Percentiles rank a stretch among this genome's conserved stretches.
These are phyloP conservation scores for rabbit (Oryctolagus cuniculus) DNA, from an alignment of 2,113 vertebrate species.

Conservation along the genomic window DNA sequence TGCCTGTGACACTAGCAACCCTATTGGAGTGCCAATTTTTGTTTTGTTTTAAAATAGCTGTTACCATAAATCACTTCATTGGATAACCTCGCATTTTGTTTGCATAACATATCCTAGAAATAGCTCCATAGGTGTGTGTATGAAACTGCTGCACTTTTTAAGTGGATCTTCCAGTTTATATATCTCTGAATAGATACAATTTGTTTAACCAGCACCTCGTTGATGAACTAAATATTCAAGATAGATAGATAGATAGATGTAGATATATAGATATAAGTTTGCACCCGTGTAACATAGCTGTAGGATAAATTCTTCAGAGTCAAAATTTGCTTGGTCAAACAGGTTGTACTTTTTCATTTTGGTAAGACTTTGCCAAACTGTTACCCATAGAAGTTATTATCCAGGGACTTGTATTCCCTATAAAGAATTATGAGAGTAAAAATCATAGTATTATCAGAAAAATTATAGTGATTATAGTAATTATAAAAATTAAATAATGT, in stretches of 20 bases:
- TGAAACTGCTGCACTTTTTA: not conserved
- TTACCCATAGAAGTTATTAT: not conserved
- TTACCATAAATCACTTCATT: not conserved
- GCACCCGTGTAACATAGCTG: not conserved
- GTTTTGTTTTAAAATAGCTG: too few species aligned
- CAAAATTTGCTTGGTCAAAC: not conserved
- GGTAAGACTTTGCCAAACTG: conserved; percentile 37
- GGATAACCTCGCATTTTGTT: not conserved
- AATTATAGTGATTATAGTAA: not conserved
- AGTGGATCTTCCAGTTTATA: not conserved
- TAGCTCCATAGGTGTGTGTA: not conserved
- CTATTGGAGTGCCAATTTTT: too few species aligned
- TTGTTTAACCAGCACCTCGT: not conserved
- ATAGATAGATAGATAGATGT: too few species aligned
- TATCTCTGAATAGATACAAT: not conserved
- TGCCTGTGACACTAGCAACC: too few species aligned
- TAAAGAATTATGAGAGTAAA: conserved; percentile 14
- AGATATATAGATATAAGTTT: not conserved
- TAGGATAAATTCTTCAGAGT: conserved; percentile 39
- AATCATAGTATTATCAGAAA: conserved; percentile 17
- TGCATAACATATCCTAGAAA: not conserved
- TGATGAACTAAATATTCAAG: not conserved
- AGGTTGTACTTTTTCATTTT: conserved; percentile 50
- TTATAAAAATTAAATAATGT: not conserved
- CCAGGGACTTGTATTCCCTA: not conserved